phyloP scores from a whole-genome alignment of 1,140 invertebrate genomes.

The Aporrectodea caliginosa region DNA sequence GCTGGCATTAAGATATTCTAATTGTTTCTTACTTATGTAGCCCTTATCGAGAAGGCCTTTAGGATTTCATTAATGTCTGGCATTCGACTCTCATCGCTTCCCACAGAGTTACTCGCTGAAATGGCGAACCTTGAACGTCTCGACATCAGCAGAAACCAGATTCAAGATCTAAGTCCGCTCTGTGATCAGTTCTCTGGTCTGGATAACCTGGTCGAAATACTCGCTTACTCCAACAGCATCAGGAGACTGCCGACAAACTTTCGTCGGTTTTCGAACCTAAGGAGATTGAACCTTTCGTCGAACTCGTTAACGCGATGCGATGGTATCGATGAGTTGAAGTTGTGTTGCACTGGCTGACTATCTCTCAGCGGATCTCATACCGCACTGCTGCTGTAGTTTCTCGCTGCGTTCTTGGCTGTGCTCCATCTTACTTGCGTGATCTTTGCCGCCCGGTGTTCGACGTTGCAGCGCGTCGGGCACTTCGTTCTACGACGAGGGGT shows the following conservation, averaged over 20 bases:
- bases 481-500: too few species aligned
- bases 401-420: too few species aligned
- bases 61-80: constrained; percentile 39
- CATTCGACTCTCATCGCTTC: constrained; percentile 39
- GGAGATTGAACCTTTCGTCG: constrained; percentile 42
- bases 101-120: constrained; percentile 38
- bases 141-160: constrained; percentile 45
- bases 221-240: constrained; percentile 44
- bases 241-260: constrained; percentile 41
- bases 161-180: constrained; percentile 40
- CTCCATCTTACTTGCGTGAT: too few species aligned
- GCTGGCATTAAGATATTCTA: too few species aligned
- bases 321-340: constrained; percentile 45
- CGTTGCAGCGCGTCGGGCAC: too few species aligned
- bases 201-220: constrained; percentile 44
- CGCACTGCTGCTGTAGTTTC: too few species aligned
- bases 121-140: constrained; percentile 44
- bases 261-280: constrained; percentile 40
- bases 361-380: too few species aligned
- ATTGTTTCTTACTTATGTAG: too few species aligned
- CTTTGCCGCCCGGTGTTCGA: too few species aligned
- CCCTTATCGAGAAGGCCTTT: constrained; percentile 38
- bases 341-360: too few species aligned
- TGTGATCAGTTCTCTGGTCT: constrained; percentile 42
- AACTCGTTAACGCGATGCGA: constrained; percentile 43